A percentile compares a stretch with the other conserved stretches of the same genome.
These are phyloP conservation scores for Telmatochromis brachygnathus DNA, from an alignment of 2,113 vertebrate species.

Conservation along the genomic window DNA sequence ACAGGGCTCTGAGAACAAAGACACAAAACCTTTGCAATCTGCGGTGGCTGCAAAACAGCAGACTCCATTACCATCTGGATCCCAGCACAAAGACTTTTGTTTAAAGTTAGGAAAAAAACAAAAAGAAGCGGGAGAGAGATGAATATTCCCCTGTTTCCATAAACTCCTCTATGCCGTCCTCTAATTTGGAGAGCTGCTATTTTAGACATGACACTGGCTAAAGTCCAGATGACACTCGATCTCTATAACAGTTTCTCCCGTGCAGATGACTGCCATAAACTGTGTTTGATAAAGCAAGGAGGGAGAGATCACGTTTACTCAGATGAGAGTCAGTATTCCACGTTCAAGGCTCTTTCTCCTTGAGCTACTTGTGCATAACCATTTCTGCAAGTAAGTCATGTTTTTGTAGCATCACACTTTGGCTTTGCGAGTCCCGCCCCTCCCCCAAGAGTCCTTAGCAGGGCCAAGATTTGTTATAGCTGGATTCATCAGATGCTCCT, in stretches of 20 bases:
- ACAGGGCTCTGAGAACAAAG: slow-evolving; percentile 22
- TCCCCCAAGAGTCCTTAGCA: neutral
- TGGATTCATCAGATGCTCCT: slow-evolving; percentile 1
- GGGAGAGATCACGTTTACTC: neutral
- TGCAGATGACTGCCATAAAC: neutral
- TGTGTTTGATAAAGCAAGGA: slow-evolving; percentile 5
- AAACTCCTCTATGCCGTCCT: neutral
- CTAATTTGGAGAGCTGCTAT: neutral
- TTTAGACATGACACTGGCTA: neutral
- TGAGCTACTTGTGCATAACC: slow-evolving; percentile 30
- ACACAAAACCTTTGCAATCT: neutral
- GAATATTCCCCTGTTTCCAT: neutral
- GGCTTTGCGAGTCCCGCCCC: slow-evolving; percentile 10
- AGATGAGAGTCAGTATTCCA: neutral
- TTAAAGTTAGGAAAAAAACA: neutral
- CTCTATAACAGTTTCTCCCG: neutral
- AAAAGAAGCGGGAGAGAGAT: neutral
- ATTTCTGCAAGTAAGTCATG: slow-evolving; percentile 47
- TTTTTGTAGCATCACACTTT: slow-evolving; percentile 7
- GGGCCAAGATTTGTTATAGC: slow-evolving; percentile 12
- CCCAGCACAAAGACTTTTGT: slow-evolving; percentile 37
- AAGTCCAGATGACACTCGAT: neutral
- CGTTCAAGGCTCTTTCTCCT: neutral
- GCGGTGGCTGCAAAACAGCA: slow-evolving; percentile 2
- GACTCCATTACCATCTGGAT: slow-evolving; percentile 23